Evolutionary conservation across 1,140 invertebrate genomes (phyloP).

Genomic region (Megalonaias nervosa): DNA sequence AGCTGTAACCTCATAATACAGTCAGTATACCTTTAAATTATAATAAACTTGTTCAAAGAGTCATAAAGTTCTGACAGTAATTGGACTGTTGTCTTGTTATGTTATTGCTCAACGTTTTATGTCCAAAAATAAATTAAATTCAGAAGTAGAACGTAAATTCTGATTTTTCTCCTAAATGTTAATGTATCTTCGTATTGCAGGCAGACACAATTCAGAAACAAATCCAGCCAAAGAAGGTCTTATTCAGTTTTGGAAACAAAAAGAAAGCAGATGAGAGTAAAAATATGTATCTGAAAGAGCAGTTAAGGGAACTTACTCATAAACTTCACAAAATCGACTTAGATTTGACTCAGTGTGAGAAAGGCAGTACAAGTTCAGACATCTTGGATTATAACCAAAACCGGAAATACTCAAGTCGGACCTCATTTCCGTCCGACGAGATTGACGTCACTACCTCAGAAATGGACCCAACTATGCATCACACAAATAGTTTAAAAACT

Average conservation of each 20-base stretch:
- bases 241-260: slow-evolving; percentile 49
- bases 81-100: no score
- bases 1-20: no score
- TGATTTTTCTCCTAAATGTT: neutral
- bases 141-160: no score
- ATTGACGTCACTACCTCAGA: neutral
- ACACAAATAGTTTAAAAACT: slow-evolving; percentile 21
- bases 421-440: slow-evolving; percentile 6
- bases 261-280: slow-evolving; percentile 42
- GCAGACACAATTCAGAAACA: slow-evolving; percentile 49
- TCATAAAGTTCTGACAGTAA: no score
- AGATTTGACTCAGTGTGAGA: slow-evolving; percentile 33
- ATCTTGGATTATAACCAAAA: slow-evolving; percentile 44
- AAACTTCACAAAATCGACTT: slow-evolving; percentile 43
- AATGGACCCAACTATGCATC: slow-evolving; percentile 5
- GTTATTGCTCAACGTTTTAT: no score
- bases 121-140: no score
- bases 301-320: slow-evolving; percentile 44
- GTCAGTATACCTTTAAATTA: no score
- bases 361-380: slow-evolving; percentile 15
- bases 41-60: no score
- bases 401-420: slow-evolving; percentile 30
- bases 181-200: slow-evolving; percentile 26
- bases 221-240: slow-evolving; percentile 34
- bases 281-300: slow-evolving; percentile 44